Percentiles rank a stretch among this genome's conserved stretches.
Evolutionary conservation across 2,888 invertebrate species (phyloP).

Genomic region (Acronicta alni): DNA sequence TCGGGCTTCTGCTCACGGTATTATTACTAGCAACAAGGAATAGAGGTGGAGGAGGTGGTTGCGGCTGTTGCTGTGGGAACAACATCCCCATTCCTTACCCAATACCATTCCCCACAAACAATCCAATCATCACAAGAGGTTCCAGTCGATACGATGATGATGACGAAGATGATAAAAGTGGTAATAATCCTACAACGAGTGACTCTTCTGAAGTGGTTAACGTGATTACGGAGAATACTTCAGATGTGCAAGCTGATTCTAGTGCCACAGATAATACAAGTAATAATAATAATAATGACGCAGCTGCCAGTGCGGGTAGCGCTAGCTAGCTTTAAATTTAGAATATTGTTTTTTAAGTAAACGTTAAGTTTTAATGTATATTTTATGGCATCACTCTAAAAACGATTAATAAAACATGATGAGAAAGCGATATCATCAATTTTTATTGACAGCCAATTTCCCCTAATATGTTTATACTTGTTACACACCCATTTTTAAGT

Average conservation of each 20-base stretch:
- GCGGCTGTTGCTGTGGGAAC: constrained; percentile 61
- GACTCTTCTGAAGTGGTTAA: constrained; percentile 43
- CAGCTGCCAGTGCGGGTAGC: not conserved
- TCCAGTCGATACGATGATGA: constrained; percentile 18
- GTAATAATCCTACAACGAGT: not conserved
- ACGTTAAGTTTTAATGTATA: constrained; percentile 9
- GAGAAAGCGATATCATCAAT: constrained; percentile 41
- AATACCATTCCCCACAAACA: constrained; percentile 72
- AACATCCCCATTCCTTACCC: constrained; percentile 75
- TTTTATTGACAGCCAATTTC: constrained; percentile 55
- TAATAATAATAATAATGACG: constrained; percentile 14
- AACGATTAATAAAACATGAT: constrained; percentile 48
- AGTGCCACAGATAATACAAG: not conserved
- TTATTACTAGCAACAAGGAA: constrained; percentile 70
- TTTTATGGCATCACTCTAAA: constrained; percentile 32
- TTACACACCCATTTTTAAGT: constrained; percentile 27
- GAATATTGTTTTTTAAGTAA: constrained; percentile 22
- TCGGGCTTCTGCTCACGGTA: constrained; percentile 71
- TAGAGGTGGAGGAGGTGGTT: constrained; percentile 55
- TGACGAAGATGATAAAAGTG: constrained; percentile 30
- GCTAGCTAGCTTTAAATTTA: constrained; percentile 5
- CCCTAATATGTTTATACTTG: constrained; percentile 29
- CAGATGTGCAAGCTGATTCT: not conserved
- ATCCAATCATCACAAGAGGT: constrained; percentile 61
- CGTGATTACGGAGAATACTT: constrained; percentile 39